Base-by-base conservation (phyloP, 92 coral and sea anemone genomes). In the Zoanthus gigantus region DNA sequence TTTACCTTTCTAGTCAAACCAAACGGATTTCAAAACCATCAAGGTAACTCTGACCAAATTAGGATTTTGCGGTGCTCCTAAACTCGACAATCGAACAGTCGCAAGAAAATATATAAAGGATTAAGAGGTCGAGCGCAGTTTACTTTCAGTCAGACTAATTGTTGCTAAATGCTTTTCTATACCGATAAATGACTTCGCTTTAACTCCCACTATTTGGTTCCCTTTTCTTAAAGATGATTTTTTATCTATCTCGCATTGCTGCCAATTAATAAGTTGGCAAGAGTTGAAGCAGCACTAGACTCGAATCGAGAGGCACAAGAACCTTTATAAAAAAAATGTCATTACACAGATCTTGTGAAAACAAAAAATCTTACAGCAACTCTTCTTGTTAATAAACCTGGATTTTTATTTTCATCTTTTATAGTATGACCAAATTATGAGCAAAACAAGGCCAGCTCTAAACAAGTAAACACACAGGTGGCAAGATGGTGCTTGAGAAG, bases 381-480 rank as follows among this genome's bases (percentile, higher is more conserved):
- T 81, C 61, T 66, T 29, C 46, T 81, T 1, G 47, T 47, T 48
- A 63, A 14, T 81, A 73, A 48, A 81, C 46, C 44, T 74, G 66
- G 85, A 45, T 30, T 61, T 10, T 46, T 50, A 47, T 42, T n/a
- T 29, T 60, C 29, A 66, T 0, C 8, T 66, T 81, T 17, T 4
- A 60, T 66, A 65, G 61, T 81, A 14, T 9, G 60, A 81, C 47
- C 31, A 53, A 65, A 81, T 66, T 81, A 46, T 46, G 60, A 30
- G 65, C 85, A 48, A 28, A 81, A 81, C 65, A 28, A 60, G 85
- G 4, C 74, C 63, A 65, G 46, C n/a, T 12, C 29, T 45, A 29
- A 44, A 65, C 47, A 66, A 65, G 48, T 81, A 50, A 81, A 81
- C 74, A 48, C 60, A 81, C 85, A 81, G 85, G 85, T 81, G 85